Conservation (phyloP, 1,140 invertebrate species). For the Ceratitis capitata region DNA sequence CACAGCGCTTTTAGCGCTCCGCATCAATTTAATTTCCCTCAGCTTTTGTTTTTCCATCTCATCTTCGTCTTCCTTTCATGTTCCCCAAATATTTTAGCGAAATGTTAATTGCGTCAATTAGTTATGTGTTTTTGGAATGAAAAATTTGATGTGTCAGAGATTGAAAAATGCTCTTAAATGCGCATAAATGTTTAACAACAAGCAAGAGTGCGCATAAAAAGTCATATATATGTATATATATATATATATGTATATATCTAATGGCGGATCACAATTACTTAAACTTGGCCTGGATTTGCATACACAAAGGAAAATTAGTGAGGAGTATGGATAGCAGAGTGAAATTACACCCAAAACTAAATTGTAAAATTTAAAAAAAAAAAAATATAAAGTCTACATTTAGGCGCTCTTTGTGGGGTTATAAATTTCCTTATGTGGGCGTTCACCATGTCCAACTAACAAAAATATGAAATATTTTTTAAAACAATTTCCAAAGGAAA, state of each 20-base stretch:
- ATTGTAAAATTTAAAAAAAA: too few species aligned
- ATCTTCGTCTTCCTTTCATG: too few species aligned
- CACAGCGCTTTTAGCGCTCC: neutral
- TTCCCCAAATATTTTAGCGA: constrained; percentile 2
- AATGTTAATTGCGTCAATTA: constrained; percentile 22
- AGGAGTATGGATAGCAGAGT: too few species aligned
- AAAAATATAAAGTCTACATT: too few species aligned
- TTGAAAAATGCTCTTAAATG: constrained; percentile 20
- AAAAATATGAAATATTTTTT: neutral
- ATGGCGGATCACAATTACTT: neutral
- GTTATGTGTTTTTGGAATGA: constrained; percentile 6
- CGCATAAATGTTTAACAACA: constrained; percentile 29
- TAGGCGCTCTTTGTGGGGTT: neutral
- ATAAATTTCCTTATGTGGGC: neutral
- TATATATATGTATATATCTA: neutral
- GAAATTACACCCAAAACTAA: too few species aligned
- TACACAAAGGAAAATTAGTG: neutral
- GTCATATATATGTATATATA: too few species aligned
- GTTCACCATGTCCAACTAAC: too few species aligned
- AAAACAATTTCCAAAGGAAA: too few species aligned
- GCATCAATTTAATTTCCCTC: neutral
- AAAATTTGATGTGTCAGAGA: neutral
- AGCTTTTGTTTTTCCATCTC: neutral
- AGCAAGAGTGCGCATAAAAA: neutral
- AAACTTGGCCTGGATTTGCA: neutral